Evolutionary conservation across 2,113 vertebrate species (phyloP), one percentile per base, ranked within the genome.

Genomic region (Malurus cyaneus): DNA sequence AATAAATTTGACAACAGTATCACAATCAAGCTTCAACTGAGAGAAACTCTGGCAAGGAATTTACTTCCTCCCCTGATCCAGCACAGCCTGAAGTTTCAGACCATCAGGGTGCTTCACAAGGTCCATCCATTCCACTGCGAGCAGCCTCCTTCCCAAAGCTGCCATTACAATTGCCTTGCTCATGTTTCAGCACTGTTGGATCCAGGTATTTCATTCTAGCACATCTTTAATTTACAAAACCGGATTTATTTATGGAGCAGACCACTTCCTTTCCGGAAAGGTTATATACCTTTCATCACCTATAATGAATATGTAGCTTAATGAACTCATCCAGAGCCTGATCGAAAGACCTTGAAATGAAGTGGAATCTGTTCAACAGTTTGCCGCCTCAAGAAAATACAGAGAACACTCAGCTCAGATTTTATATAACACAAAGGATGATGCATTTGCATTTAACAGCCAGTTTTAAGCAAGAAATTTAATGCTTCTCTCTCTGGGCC

Each of bases 381-480:
- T 92, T 95, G 54, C 74, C 91, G 72, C 92, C 52, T 86, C 32
- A 54, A 82, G 87, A 96, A 95, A 96, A 79, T 9, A 65, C 53
- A 72, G 44, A 76, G 44, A 85, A 77, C 60, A 17, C 56, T 86
- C 70, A 42, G n/a, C n/a, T 42, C 42, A 50, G 71, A 78, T 88
- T 95, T 88, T 91, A 67, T 78, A n/a, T 31, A 94, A 73, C 79
- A 91, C 74, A 91, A 89, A 95, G 49, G 76, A 95, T 86, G 67
- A 86, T 93, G 64, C 95, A 90, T 95, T 95, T 94, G 56, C 67
- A 86, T 95, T 92, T 83, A 92, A 80, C 74, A 90, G 81, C 60
- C 74, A 92, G 32, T 92, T 95, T 90, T 77, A 80, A 93, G 67
- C 54, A 80, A 90, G 85, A 94, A 94, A 88, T 92, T 3, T 39